Conservation (phyloP, 2,888 invertebrate species). For the Cynaeus angustus region DNA sequence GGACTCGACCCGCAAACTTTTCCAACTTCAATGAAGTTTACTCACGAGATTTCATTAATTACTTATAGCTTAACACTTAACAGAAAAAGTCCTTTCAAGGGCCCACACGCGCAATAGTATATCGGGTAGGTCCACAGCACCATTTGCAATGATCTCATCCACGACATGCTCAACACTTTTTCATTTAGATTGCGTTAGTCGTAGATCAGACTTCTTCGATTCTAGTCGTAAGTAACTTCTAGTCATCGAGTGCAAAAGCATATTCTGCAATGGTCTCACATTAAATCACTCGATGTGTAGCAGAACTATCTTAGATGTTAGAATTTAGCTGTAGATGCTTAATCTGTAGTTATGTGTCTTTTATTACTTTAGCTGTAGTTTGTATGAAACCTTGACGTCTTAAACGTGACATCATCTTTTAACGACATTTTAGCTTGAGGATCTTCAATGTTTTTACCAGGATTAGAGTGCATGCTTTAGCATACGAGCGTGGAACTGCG, state of each 20-base stretch:
- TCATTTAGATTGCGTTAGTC: slow-evolving; percentile 19
- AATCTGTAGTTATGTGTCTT: slow-evolving; percentile 32
- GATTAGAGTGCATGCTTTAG: slow-evolving; percentile 41
- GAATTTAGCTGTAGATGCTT: slow-evolving; percentile 24
- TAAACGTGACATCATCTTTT: slow-evolving; percentile 18
- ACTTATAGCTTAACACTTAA: slow-evolving; percentile 48
- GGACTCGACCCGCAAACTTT: slow-evolving; percentile 51
- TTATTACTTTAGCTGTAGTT: slow-evolving; percentile 26
- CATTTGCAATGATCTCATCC: slow-evolving; percentile 42
- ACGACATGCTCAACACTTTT: slow-evolving; percentile 21
- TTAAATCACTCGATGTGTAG: slow-evolving; percentile 34
- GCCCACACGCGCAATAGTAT: slow-evolving; percentile 17
- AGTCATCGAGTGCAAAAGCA: not conserved
- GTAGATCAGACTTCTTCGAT: slow-evolving; percentile 22
- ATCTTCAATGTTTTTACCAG: slow-evolving; percentile 33
- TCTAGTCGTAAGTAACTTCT: slow-evolving; percentile 27
- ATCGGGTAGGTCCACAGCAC: slow-evolving; percentile 38
- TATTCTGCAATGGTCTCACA: slow-evolving; percentile 31
- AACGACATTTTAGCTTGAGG: slow-evolving; percentile 15
- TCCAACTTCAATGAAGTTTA: slow-evolving; percentile 55
- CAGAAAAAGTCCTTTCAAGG: slow-evolving; percentile 42
- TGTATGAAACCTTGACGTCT: not conserved
- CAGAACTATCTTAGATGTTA: slow-evolving; percentile 28
- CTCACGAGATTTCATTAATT: slow-evolving; percentile 54
- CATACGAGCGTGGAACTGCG: slow-evolving; percentile 33